Evolutionary conservation across 2,797 vertebrate genomes (phyloP).

Genomic region (Gouania willdenowi): DNA sequence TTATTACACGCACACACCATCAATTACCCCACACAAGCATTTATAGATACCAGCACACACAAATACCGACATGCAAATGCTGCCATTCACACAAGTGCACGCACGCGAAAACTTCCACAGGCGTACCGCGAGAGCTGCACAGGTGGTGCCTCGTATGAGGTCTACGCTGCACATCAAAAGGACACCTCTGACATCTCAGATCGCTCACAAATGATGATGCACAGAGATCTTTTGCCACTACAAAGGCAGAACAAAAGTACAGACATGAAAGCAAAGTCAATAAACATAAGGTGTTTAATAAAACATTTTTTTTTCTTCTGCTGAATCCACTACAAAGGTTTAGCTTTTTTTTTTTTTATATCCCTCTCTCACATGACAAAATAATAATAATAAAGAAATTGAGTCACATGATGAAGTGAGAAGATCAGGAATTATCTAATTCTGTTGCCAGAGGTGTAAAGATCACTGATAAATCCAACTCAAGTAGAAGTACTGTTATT

Average conservation of each 20-base stretch:
- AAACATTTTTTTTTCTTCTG: constrained; percentile 97
- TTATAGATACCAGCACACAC: constrained; percentile 19
- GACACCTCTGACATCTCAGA: constrained; percentile 98
- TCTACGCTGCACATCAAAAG: constrained; percentile 96
- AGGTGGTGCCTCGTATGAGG: constrained; percentile 86
- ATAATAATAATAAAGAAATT: constrained; percentile 84
- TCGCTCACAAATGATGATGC: constrained; percentile 97
- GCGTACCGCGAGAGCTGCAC: constrained; percentile 38
- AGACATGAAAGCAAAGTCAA: constrained; percentile 99
- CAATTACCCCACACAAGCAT: constrained; percentile 28
- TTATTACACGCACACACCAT: constrained; percentile 31
- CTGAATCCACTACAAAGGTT: constrained; percentile 94
- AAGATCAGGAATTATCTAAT: constrained; percentile 39
- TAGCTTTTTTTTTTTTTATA: constrained; percentile 66
- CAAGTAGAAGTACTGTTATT: too few species aligned
- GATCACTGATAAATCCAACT: too few species aligned
- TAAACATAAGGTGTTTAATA: constrained; percentile 99
- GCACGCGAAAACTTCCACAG: constrained; percentile 30
- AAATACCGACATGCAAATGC: constrained; percentile 35
- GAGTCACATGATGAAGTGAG: constrained; percentile 79
- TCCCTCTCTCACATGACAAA: constrained; percentile 75
- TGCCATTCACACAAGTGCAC: constrained; percentile 28
- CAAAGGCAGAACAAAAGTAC: constrained; percentile 99
- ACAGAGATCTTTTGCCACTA: constrained; percentile 97
- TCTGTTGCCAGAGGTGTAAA: too few species aligned